Conservation (phyloP, 2,113 vertebrate species). For the Climacteris rufus region DNA sequence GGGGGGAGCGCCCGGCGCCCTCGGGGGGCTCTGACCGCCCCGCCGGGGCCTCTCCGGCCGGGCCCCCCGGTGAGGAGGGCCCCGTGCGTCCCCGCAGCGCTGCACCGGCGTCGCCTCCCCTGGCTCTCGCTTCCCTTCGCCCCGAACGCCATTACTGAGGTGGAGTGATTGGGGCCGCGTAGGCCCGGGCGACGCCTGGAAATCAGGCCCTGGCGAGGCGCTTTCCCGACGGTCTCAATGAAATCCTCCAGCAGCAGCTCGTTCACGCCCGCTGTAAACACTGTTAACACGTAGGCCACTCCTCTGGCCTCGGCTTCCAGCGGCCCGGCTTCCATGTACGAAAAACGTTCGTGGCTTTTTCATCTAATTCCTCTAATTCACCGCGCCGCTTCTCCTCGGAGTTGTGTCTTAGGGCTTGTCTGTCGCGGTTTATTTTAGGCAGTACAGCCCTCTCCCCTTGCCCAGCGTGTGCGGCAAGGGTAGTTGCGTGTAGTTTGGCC, state of each 20-base stretch:
- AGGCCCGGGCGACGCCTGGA: slow-evolving; percentile 78
- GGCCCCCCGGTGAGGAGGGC: neutral
- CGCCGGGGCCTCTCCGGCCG: neutral
- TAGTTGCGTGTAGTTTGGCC: neutral
- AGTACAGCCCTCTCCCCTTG: neutral
- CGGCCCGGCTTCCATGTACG: neutral
- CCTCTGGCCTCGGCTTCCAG: slow-evolving; percentile 23
- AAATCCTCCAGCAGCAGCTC: neutral
- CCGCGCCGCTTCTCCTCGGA: neutral
- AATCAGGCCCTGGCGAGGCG: slow-evolving; percentile 61
- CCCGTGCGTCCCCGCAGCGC: neutral
- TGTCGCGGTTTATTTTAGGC: neutral
- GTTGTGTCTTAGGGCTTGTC: neutral
- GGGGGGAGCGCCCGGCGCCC: slow-evolving; percentile 5
- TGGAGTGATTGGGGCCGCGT: slow-evolving; percentile 75
- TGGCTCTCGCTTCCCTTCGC: slow-evolving; percentile 59
- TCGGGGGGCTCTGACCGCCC: neutral
- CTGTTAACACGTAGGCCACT: slow-evolving; percentile 23
- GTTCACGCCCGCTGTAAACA: slow-evolving; percentile 53
- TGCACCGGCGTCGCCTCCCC: neutral
- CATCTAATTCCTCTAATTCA: neutral
- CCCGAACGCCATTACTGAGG: slow-evolving; percentile 85
- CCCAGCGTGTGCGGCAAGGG: neutral
- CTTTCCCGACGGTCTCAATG: slow-evolving; percentile 21
- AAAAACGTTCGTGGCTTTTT: neutral